Evolutionary conservation across 2,113 vertebrate species (phyloP).

Genomic region (Motacilla alba): DNA sequence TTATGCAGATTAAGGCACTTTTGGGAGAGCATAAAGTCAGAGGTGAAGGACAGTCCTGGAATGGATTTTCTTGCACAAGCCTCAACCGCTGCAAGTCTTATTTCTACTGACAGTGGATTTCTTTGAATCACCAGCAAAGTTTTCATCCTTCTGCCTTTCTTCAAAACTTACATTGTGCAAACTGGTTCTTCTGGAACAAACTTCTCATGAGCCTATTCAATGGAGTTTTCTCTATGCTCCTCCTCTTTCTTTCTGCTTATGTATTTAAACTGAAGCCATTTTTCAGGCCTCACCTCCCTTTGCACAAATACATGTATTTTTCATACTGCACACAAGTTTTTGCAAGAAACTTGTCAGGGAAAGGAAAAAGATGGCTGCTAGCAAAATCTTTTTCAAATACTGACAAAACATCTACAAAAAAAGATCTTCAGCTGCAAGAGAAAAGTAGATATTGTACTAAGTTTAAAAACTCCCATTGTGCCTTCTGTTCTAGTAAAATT

Average conservation of each 20-base stretch:
- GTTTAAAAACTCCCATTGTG: background rate
- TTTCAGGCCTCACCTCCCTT: background rate
- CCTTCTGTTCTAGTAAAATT: background rate
- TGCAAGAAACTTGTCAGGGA: background rate
- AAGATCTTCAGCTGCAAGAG: background rate
- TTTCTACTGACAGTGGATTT: background rate
- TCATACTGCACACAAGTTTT: background rate
- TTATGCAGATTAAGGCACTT: background rate
- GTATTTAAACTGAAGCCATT: background rate
- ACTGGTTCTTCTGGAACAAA: background rate
- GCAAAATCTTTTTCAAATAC: background rate
- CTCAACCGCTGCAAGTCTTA: background rate
- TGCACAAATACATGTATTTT: background rate
- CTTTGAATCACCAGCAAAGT: background rate
- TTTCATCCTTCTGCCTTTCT: background rate
- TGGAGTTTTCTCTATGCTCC: background rate
- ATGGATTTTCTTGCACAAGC: background rate
- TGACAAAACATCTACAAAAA: background rate
- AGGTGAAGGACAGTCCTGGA: background rate
- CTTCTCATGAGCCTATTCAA: background rate
- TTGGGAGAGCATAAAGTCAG: rapidly evolving
- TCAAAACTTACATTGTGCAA: background rate
- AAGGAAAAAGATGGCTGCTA: background rate
- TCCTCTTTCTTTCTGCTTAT: background rate
- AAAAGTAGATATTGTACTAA: background rate